phyloP scores from a whole-genome alignment of 2,113 vertebrate species.

The Xenus cinereus region DNA sequence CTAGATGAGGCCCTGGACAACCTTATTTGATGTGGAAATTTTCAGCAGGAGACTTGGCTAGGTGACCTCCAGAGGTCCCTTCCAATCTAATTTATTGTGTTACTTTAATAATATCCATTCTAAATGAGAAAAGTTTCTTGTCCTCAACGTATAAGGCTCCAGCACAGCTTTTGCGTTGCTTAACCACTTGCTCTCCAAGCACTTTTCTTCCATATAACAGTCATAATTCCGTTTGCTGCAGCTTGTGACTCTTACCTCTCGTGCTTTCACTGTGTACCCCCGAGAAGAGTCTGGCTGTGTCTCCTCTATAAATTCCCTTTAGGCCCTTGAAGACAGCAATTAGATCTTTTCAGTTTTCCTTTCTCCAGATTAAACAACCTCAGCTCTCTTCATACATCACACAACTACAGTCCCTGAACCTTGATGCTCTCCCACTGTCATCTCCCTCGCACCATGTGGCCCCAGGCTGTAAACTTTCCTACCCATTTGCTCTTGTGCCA shows the following conservation, averaged over 20 bases:
- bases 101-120: not conserved
- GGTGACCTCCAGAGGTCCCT: not conserved
- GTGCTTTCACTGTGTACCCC: not conserved
- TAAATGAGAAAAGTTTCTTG: not conserved
- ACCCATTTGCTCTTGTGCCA: not conserved
- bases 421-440: not conserved
- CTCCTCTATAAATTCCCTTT: not conserved
- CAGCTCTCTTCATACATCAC: not conserved
- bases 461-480: not conserved
- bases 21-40: not conserved
- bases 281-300: not conserved
- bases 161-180: not conserved
- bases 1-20: not conserved
- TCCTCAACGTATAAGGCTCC: not conserved
- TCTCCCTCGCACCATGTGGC: fast-evolving
- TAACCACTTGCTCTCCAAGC: not conserved
- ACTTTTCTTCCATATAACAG: not conserved
- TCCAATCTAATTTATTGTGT: not conserved
- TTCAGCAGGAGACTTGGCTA: not conserved
- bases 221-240: not conserved
- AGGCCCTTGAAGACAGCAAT: not conserved
- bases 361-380: not conserved
- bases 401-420: not conserved
- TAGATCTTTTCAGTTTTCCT: not conserved
- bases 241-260: not conserved